These are phyloP conservation scores for Brachypteracias leptosomus DNA, from an alignment of 2,113 vertebrate species.

Conservation along the genomic window DNA sequence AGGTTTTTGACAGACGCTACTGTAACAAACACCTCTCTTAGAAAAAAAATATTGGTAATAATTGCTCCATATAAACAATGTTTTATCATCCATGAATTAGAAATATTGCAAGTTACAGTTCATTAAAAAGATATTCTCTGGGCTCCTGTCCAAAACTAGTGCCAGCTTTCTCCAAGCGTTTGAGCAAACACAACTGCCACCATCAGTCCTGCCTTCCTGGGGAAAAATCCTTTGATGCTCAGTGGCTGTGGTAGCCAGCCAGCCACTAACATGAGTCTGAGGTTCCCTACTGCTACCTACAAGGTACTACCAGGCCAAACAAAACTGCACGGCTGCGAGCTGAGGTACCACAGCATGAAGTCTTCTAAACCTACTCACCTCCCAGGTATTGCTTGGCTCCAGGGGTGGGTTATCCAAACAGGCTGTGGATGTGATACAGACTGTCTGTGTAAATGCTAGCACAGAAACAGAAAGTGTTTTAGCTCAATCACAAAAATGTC, in stretches of 20 bases:
- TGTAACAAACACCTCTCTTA: not conserved
- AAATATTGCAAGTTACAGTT: slow-evolving; percentile 14
- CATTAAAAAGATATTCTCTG: slow-evolving; percentile 27
- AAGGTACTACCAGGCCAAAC: not conserved
- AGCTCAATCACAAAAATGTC: not conserved
- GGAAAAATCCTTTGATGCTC: not conserved
- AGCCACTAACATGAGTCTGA: not conserved
- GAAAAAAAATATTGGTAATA: not conserved
- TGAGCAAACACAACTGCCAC: slow-evolving; percentile 25
- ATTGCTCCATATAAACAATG: not conserved
- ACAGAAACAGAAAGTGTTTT: not conserved
- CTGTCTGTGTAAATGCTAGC: not conserved
- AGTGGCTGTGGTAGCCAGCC: not conserved
- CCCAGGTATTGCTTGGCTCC: rapidly evolving
- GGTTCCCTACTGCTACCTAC: not conserved
- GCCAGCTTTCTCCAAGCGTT: not conserved
- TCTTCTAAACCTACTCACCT: not conserved
- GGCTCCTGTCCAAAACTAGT: not conserved
- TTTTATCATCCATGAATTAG: slow-evolving; percentile 30
- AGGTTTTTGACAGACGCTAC: not conserved
- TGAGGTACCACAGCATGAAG: not conserved
- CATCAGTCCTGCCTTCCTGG: not conserved
- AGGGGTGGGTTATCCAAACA: not conserved
- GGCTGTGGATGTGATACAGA: not conserved
- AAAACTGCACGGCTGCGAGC: rapidly evolving